Percentiles rank a stretch among this genome's conserved stretches.
Conservation (phyloP, 2,113 vertebrate species). For the Serinus canaria region DNA sequence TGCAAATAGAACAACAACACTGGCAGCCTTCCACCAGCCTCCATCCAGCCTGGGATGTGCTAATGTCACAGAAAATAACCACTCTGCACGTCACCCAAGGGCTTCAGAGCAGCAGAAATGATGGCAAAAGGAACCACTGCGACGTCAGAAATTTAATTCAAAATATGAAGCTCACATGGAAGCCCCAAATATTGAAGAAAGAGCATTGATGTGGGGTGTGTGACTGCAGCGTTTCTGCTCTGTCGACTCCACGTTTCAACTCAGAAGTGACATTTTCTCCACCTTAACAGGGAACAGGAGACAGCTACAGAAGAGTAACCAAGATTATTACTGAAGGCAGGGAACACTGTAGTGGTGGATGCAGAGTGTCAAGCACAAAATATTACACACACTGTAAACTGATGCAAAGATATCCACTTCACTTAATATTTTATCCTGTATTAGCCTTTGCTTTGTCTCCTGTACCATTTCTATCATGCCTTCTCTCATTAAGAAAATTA, state of each 20-base stretch:
- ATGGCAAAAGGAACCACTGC: background rate
- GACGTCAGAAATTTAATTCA: background rate
- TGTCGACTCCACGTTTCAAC: background rate
- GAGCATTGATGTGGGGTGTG: background rate
- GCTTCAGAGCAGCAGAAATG: background rate
- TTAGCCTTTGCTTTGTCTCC: background rate
- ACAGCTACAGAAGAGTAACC: background rate
- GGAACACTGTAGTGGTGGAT: background rate
- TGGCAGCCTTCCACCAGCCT: constrained; percentile 33
- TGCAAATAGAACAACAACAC: background rate
- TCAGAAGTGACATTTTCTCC: background rate
- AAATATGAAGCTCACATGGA: background rate
- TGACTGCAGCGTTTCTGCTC: background rate
- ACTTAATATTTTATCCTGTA: background rate
- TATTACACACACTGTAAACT: background rate
- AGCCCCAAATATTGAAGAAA: background rate
- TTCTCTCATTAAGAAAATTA: background rate
- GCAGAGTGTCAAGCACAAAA: background rate
- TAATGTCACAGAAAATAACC: background rate
- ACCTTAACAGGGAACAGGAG: background rate
- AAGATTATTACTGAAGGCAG: background rate
- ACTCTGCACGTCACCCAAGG: background rate
- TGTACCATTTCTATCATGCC: background rate
- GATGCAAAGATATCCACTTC: background rate
- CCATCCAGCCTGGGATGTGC: background rate